These are phyloP conservation scores for Emydocephalus ijimae DNA, from an alignment of 2,113 vertebrate species.

Conservation along the genomic window DNA sequence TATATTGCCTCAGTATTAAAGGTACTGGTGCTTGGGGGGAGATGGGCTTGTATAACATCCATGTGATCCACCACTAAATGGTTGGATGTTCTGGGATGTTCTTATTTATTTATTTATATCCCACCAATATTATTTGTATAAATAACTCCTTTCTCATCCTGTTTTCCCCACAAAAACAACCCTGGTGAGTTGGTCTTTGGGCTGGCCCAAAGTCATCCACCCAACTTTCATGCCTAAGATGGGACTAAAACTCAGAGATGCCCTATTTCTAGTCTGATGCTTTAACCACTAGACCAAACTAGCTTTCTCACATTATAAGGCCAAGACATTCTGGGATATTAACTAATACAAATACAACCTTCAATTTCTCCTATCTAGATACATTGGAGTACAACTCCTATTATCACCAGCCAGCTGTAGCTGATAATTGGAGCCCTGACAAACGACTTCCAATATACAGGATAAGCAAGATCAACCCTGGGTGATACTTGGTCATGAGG, in stretches of 20 bases:
- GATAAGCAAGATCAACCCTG: background rate
- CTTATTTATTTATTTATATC: background rate
- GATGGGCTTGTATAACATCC: background rate
- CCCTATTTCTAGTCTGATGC: background rate
- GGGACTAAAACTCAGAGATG: background rate
- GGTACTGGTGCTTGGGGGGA: background rate
- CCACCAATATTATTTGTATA: background rate
- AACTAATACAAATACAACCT: background rate
- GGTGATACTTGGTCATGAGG: background rate
- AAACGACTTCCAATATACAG: background rate
- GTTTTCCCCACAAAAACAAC: background rate
- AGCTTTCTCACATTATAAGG: background rate
- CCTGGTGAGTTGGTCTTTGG: no score
- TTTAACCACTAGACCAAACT: background rate
- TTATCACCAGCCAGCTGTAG: background rate
- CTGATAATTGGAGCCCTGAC: background rate
- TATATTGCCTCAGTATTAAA: background rate
- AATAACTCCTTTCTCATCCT: background rate
- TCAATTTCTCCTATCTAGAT: background rate
- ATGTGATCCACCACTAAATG: background rate
- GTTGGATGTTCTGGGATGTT: background rate
- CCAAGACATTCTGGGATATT: background rate
- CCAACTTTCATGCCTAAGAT: no score
- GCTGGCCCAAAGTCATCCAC: no score
- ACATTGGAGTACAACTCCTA: background rate